Evolutionary conservation across 2,797 vertebrate genomes (phyloP).

Genomic region (Astyanax mexicanus): DNA sequence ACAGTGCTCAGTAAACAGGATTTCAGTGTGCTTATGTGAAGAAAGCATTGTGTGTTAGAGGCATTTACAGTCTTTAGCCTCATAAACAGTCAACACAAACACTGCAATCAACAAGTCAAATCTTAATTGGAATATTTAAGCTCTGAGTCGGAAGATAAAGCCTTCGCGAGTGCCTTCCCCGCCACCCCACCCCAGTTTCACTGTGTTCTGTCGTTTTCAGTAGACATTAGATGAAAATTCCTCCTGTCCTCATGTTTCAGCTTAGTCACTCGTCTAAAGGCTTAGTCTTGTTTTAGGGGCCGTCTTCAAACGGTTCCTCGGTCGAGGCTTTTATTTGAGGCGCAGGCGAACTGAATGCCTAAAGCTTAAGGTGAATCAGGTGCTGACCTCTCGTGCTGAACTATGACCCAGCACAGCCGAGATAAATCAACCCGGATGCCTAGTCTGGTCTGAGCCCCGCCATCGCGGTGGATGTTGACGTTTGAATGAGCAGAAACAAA

Average conservation of each 20-base stretch:
- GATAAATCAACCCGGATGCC: constrained; percentile 45
- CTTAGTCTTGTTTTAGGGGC: background rate
- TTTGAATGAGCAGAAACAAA: constrained; percentile 45
- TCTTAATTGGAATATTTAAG: background rate
- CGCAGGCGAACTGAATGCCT: constrained; percentile 44
- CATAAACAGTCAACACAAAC: background rate
- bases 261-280: background rate
- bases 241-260: constrained; percentile 10
- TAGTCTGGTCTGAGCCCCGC: background rate
- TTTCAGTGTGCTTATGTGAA: background rate
- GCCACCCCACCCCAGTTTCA: background rate
- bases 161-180: background rate
- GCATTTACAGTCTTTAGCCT: background rate
- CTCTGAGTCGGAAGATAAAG: background rate
- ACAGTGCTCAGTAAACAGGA: constrained; percentile 18
- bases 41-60: background rate
- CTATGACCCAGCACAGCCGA: constrained; percentile 58
- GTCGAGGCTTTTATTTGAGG: background rate
- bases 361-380: constrained; percentile 62
- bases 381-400: constrained; percentile 68
- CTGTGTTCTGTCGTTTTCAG: background rate
- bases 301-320: constrained; percentile 15
- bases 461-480: constrained; percentile 22
- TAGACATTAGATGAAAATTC: constrained; percentile 20
- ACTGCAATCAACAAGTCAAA: constrained; percentile 10